phyloP scores from a whole-genome alignment of 2,888 invertebrate genomes.

The Disparrhopalites patrizii region DNA sequence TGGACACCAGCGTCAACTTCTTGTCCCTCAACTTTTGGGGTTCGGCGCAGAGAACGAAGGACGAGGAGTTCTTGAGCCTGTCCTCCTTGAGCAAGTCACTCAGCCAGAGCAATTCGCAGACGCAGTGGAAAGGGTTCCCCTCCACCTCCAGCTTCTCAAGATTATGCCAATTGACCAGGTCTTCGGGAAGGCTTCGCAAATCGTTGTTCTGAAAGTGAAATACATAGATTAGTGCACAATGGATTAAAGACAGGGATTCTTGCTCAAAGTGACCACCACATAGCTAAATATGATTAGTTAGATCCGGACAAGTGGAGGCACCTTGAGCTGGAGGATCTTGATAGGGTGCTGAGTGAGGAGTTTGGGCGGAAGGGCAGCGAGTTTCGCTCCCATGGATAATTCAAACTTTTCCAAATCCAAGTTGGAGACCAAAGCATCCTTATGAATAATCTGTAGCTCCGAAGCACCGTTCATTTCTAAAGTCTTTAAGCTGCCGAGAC shows the following conservation, averaged over 20 bases:
- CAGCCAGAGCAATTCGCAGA: constrained; percentile 76
- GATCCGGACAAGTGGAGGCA: too few species aligned
- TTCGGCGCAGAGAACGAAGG: constrained; percentile 64
- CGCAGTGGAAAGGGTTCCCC: constrained; percentile 77
- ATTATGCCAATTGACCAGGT: constrained; percentile 73
- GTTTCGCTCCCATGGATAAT: constrained; percentile 71
- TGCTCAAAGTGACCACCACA: too few species aligned
- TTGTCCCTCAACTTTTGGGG: constrained; percentile 67
- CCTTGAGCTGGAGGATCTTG: constrained; percentile 64
- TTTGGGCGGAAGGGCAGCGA: constrained; percentile 69
- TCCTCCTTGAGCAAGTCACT: constrained; percentile 57
- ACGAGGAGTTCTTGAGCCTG: constrained; percentile 38
- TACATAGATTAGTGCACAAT: too few species aligned
- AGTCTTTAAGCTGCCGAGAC: constrained; percentile 69
- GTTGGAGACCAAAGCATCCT: constrained; percentile 74
- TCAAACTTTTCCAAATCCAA: constrained; percentile 73
- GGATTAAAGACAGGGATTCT: too few species aligned
- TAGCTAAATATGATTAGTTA: too few species aligned
- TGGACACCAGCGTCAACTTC: constrained; percentile 61
- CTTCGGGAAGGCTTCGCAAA: constrained; percentile 69
- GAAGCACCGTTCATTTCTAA: constrained; percentile 75
- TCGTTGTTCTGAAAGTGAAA: constrained; percentile 70
- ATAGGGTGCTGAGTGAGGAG: constrained; percentile 72
- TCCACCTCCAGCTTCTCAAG: constrained; percentile 70
- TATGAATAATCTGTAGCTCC: constrained; percentile 66